Evolutionary conservation across 2,888 invertebrate species (phyloP).

Genomic region (Asteroscopus sphinx): DNA sequence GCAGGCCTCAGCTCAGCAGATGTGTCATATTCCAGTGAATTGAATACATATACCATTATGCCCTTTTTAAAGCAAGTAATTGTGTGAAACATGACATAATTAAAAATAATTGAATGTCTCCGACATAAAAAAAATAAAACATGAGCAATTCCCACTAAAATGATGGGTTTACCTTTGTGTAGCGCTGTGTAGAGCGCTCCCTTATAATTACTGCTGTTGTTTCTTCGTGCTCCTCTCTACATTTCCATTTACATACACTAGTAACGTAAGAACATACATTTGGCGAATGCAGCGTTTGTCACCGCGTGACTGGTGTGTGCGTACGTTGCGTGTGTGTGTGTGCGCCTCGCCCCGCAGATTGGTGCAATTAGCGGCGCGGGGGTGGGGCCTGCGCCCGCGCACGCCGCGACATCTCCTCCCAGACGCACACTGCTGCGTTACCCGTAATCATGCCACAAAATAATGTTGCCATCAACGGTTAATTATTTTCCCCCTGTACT

Average conservation of each 20-base stretch:
- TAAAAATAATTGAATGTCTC: slow-evolving; percentile 51
- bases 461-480: slow-evolving; percentile 78
- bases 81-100: slow-evolving; percentile 39
- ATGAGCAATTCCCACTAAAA: slow-evolving; percentile 49
- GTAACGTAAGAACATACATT: slow-evolving; percentile 68
- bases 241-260: slow-evolving; percentile 62
- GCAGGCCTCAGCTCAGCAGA: slow-evolving; percentile 20
- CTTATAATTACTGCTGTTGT: slow-evolving; percentile 54
- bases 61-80: slow-evolving; percentile 31
- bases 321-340: slow-evolving; percentile 74
- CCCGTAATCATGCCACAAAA: slow-evolving; percentile 67
- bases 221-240: slow-evolving; percentile 46
- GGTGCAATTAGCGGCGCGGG: slow-evolving; percentile 85
- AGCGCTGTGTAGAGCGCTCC: slow-evolving; percentile 30
- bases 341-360: slow-evolving; percentile 80
- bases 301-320: slow-evolving; percentile 62
- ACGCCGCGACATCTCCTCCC: slow-evolving; percentile 85
- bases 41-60: slow-evolving; percentile 27
- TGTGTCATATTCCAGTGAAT: slow-evolving; percentile 46
- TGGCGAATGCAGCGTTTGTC: slow-evolving; percentile 74
- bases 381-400: slow-evolving; percentile 86
- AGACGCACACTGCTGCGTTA: slow-evolving; percentile 64
- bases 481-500: slow-evolving; percentile 74
- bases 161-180: slow-evolving; percentile 48
- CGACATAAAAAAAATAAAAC: slow-evolving; percentile 36